These are phyloP conservation scores for Myripristis murdjan DNA, from an alignment of 2,797 vertebrate species.

Conservation along the genomic window DNA sequence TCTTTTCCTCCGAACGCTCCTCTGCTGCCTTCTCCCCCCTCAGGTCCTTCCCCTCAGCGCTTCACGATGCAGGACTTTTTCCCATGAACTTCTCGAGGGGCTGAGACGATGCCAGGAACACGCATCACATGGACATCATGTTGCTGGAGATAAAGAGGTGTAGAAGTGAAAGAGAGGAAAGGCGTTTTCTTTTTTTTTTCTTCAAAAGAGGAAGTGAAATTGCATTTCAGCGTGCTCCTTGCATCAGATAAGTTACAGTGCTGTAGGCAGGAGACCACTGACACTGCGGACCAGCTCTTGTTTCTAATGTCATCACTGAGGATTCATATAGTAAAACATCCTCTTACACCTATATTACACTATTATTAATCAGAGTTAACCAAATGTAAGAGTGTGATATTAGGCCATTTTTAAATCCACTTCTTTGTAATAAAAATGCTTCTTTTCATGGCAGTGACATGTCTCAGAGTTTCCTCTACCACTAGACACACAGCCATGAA, in stretches of 20 bases:
- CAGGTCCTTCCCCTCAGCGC: constrained; percentile 53
- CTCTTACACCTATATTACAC: not conserved
- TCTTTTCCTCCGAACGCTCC: constrained; percentile 25
- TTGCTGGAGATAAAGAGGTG: constrained; percentile 39
- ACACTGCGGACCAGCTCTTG: not conserved
- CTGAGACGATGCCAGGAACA: constrained; percentile 58
- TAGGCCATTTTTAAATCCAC: too few species aligned
- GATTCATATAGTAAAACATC: not conserved
- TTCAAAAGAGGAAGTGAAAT: constrained; percentile 50
- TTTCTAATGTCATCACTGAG: not conserved
- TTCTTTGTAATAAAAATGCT: too few species aligned
- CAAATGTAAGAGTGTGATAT: not conserved
- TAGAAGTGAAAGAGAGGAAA: constrained; percentile 66
- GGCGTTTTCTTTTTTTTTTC: not conserved
- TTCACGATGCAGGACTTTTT: constrained; percentile 33
- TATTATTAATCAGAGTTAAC: not conserved
- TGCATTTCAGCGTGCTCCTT: not conserved
- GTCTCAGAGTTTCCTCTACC: too few species aligned
- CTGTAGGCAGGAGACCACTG: not conserved
- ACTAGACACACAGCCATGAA: too few species aligned
- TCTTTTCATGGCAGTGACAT: too few species aligned
- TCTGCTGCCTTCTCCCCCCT: constrained; percentile 41
- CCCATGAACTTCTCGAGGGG: constrained; percentile 61
- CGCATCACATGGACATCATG: constrained; percentile 38
- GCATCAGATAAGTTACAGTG: constrained; percentile 2